Percentiles rank a stretch among this genome's conserved stretches.
phyloP scores from a whole-genome alignment of 2,113 vertebrate genomes.

The Chaetodon trifascialis region DNA sequence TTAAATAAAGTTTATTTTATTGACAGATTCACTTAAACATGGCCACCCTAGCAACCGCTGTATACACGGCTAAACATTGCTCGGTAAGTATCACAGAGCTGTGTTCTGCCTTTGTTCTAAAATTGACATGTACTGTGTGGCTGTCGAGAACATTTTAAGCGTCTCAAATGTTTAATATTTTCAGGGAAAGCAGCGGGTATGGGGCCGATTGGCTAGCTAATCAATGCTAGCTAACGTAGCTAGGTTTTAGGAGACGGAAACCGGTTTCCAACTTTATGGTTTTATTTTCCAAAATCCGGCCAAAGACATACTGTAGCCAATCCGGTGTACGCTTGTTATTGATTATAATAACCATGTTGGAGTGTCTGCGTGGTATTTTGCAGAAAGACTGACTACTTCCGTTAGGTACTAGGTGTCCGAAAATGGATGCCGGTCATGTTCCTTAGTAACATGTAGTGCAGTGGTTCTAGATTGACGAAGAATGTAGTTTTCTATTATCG shows the following conservation, averaged over 20 bases:
- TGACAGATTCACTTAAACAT: conserved; percentile 60
- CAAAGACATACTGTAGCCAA: neutral
- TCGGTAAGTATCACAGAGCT: conserved; percentile 34
- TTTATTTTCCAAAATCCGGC: neutral
- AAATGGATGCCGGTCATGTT: neutral
- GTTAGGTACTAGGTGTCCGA: neutral
- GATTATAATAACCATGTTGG: neutral
- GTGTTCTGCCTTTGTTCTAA: neutral
- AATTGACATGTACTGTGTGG: neutral
- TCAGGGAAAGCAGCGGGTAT: neutral
- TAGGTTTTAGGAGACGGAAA: neutral
- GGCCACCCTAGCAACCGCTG: conserved; percentile 78
- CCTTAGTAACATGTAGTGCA: neutral
- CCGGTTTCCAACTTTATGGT: neutral
- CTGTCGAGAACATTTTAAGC: neutral
- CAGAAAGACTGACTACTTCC: neutral
- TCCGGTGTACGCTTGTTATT: fast-evolving
- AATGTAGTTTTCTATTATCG: neutral
- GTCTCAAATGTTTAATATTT: neutral
- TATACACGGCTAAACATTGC: neutral
- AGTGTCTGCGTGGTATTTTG: neutral
- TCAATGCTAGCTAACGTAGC: neutral
- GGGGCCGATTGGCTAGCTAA: neutral
- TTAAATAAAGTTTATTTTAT: conserved; percentile 64
- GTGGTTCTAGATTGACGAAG: neutral